Conservation (phyloP, 2,888 invertebrate genomes). For the Volucella inflata region DNA sequence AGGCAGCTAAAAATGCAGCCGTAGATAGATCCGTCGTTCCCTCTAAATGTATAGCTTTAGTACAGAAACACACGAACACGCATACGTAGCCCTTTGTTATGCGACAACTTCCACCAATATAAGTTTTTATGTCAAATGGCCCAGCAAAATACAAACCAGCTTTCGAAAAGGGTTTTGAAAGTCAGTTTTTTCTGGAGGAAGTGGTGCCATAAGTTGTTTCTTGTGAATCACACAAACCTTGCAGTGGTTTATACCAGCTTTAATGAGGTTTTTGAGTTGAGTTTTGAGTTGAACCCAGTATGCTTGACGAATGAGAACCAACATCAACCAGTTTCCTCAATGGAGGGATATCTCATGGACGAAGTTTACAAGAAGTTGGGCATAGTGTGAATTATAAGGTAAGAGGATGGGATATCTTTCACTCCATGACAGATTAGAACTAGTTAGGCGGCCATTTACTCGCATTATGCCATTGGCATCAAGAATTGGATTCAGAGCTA, state of each 20-base stretch:
- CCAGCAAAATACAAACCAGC: slow-evolving; percentile 64
- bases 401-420: no score
- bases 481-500: slow-evolving; percentile 49
- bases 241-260: slow-evolving; percentile 41
- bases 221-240: slow-evolving; percentile 45
- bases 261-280: slow-evolving; percentile 20
- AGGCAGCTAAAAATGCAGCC: slow-evolving; percentile 65
- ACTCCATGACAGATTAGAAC: no score
- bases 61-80: slow-evolving; percentile 65
- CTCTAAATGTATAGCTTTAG: slow-evolving; percentile 65
- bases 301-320: slow-evolving; percentile 16
- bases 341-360: no score
- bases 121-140: slow-evolving; percentile 60
- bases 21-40: slow-evolving; percentile 47
- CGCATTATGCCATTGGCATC: slow-evolving; percentile 9
- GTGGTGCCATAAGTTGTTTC: slow-evolving; percentile 49
- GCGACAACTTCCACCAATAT: not conserved
- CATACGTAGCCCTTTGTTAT: slow-evolving; percentile 65
- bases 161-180: slow-evolving; percentile 48
- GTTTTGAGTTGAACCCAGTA: slow-evolving; percentile 44
- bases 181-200: slow-evolving; percentile 42
- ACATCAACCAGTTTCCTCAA: not conserved
- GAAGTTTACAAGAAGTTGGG: no score
- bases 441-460: no score
- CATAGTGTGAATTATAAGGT: no score